A percentile compares a stretch with the other conserved stretches of the same genome.
Conservation (phyloP, 2,113 vertebrate species). For the Gavialis gangeticus region DNA sequence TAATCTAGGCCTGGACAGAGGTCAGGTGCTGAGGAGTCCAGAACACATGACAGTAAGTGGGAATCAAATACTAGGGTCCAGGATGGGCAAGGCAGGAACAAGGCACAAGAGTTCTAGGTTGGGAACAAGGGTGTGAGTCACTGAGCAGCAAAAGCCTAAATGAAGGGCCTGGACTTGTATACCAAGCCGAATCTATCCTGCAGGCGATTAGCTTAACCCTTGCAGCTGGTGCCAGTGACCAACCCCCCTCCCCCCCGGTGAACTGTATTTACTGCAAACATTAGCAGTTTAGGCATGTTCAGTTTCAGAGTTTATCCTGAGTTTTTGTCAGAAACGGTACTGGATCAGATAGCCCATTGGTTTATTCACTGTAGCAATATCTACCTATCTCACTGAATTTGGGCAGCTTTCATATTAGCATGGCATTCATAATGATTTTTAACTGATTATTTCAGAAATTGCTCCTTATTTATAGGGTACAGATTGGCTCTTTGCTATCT, state of each 20-base stretch:
- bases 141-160: too few relatives aligned
- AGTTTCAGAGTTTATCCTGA: not conserved
- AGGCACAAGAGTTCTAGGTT: too few relatives aligned
- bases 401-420: not conserved
- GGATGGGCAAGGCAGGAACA: too few relatives aligned
- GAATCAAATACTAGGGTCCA: too few relatives aligned
- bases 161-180: too few relatives aligned
- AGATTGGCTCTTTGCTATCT: not conserved
- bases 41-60: too few relatives aligned
- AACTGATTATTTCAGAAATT: not conserved
- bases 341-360: not conserved
- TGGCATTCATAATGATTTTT: not conserved
- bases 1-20: too few relatives aligned
- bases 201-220: too few relatives aligned
- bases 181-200: too few relatives aligned
- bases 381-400: not conserved
- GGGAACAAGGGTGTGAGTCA: too few relatives aligned
- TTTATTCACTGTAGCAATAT: not conserved
- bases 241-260: not conserved
- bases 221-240: not conserved
- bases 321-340: not conserved
- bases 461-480: not conserved
- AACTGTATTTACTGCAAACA: not conserved
- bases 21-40: too few relatives aligned
- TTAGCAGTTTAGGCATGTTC: not conserved